A percentile compares a stretch with the other conserved stretches of the same genome.
These are phyloP conservation scores for Hemaris fuciformis DNA, from an alignment of 2,888 invertebrate genomes.

Conservation along the genomic window DNA sequence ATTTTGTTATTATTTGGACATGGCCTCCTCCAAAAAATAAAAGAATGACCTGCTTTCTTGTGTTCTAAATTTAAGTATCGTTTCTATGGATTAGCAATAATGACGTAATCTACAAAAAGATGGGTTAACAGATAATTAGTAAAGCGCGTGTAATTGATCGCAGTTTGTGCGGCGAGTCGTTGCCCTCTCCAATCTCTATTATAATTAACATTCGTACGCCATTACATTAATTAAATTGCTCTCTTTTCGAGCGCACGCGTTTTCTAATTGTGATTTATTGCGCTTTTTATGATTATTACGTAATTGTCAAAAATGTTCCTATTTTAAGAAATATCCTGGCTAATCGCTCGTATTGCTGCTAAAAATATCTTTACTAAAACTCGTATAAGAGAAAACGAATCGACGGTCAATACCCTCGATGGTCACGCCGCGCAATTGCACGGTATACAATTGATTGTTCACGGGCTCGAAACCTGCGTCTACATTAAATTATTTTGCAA, in stretches of 20 bases:
- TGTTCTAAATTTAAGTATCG: too few species aligned
- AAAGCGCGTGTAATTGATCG: conserved; percentile 18
- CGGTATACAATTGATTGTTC: too few species aligned
- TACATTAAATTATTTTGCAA: too few species aligned
- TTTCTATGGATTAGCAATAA: not conserved
- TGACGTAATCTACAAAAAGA: not conserved
- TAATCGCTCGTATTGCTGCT: not conserved
- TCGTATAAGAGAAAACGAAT: too few species aligned
- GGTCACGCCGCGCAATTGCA: too few species aligned
- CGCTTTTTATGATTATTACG: conserved; percentile 9
- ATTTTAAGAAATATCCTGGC: not conserved
- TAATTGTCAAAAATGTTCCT: not conserved
- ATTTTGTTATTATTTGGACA: too few species aligned
- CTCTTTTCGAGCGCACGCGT: conserved; percentile 54
- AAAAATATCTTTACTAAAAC: too few species aligned
- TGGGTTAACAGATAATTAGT: conserved; percentile 9
- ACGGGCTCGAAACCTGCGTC: too few species aligned
- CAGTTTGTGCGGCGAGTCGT: conserved; percentile 44
- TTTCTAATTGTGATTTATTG: conserved; percentile 17
- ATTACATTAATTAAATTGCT: conserved; percentile 90
- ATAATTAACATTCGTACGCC: conserved; percentile 88
- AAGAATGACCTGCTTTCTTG: too few species aligned
- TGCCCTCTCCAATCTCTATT: conserved; percentile 73
- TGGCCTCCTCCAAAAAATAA: too few species aligned
- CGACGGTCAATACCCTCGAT: too few species aligned